These are phyloP conservation scores for Protodeltote pygarga DNA, from an alignment of 2,888 invertebrate genomes.

Conservation along the genomic window DNA sequence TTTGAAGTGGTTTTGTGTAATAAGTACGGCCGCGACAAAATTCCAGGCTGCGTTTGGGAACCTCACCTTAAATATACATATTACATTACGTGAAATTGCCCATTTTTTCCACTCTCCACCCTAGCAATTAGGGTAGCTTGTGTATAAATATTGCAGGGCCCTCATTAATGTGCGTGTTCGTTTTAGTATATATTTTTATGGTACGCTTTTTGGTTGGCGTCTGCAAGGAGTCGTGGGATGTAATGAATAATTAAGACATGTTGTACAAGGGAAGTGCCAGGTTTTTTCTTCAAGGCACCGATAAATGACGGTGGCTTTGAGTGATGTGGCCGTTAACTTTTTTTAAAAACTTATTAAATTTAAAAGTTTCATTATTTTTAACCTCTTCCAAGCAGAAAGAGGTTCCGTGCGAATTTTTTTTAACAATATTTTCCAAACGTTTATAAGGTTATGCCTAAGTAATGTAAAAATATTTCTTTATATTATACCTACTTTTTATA, in stretches of 20 bases:
- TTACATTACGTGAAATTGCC: conserved; percentile 87
- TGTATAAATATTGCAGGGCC: conserved; percentile 87
- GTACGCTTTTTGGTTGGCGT: conserved; percentile 72
- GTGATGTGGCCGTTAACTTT: conserved; percentile 37
- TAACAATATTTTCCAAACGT: no score
- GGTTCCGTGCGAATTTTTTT: no score
- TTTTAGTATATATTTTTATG: conserved; percentile 84
- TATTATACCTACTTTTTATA: neutral
- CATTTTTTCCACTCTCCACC: conserved; percentile 88
- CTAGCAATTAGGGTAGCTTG: conserved; percentile 86
- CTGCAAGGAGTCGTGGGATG: conserved; percentile 74
- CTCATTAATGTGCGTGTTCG: conserved; percentile 86
- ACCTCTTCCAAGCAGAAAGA: no score
- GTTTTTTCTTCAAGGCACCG: conserved; percentile 55
- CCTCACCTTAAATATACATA: conserved; percentile 86
- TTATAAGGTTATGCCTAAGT: no score
- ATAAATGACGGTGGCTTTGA: conserved; percentile 51
- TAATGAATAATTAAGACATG: conserved; percentile 85
- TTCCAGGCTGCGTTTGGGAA: conserved; percentile 75
- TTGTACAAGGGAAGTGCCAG: conserved; percentile 69
- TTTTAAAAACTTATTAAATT: no score
- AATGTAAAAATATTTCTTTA: no score
- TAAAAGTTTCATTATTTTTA: no score
- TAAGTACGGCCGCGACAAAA: conserved; percentile 83
- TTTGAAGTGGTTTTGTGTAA: conserved; percentile 82